A percentile compares a stretch with the other conserved stretches of the same genome.
Conservation (phyloP, 2,888 invertebrate genomes). For the Aplocera efformata region DNA sequence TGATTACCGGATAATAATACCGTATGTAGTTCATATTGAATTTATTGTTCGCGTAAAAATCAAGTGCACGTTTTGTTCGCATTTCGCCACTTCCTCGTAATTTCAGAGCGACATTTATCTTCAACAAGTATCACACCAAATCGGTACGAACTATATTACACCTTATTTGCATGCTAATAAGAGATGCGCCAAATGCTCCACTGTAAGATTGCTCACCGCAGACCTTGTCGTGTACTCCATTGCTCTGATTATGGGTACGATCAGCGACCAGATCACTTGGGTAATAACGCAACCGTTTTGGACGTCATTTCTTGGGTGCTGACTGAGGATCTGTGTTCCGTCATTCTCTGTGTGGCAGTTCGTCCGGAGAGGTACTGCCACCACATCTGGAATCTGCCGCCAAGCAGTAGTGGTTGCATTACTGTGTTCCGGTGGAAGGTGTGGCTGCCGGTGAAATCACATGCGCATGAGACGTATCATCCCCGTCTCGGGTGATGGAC, state of each 20-base stretch:
- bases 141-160: slow-evolving; percentile 7
- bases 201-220: slow-evolving; percentile 23
- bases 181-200: slow-evolving; percentile 3
- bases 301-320: too few relatives aligned
- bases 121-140: slow-evolving; percentile 28
- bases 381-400: too few relatives aligned
- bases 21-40: slow-evolving; percentile 1
- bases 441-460: too few relatives aligned
- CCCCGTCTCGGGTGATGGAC: too few relatives aligned
- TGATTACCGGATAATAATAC: neutral
- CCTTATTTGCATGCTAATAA: slow-evolving; percentile 8
- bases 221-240: slow-evolving; percentile 44
- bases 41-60: slow-evolving; percentile 1
- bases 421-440: too few relatives aligned
- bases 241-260: slow-evolving; percentile 43
- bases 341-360: too few relatives aligned
- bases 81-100: slow-evolving; percentile 40
- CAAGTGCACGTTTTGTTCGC: neutral
- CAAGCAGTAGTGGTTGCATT: too few relatives aligned
- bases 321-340: too few relatives aligned
- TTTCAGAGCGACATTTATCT: slow-evolving; percentile 40
- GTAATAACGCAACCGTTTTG: neutral
- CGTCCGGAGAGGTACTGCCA: too few relatives aligned
- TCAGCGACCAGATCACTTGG: slow-evolving; percentile 22
- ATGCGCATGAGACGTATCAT: too few relatives aligned